phyloP scores from a whole-genome alignment of 1,140 invertebrate genomes.

The Drosophila quadrilineata region DNA sequence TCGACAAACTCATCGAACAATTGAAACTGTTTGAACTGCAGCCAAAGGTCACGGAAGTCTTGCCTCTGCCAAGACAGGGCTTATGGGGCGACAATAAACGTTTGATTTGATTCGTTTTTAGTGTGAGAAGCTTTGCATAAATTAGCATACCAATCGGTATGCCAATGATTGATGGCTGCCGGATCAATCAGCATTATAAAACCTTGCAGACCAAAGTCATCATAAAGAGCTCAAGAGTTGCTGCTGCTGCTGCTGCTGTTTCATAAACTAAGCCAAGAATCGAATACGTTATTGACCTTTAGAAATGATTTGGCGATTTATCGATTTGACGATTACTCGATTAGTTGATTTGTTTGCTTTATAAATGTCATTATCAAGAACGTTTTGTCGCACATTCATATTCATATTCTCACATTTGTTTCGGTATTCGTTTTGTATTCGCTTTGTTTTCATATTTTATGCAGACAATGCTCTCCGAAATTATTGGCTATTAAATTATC shows the following conservation, averaged over 20 bases:
- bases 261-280: conserved; percentile 37
- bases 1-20: conserved; percentile 6
- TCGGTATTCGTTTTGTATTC: conserved; percentile 13
- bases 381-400: conserved; percentile 36
- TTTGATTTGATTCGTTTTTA: conserved; percentile 52
- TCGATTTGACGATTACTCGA: no score
- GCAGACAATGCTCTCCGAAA: conserved; percentile 63
- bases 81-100: conserved; percentile 62
- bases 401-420: no score
- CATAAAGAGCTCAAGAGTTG: no score
- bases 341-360: conserved; percentile 42
- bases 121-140: conserved; percentile 38
- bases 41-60: conserved; percentile 65
- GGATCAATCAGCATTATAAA: conserved; percentile 1
- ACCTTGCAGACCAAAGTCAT: conserved; percentile 11
- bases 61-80: conserved; percentile 50
- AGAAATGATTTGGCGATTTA: conserved; percentile 3
- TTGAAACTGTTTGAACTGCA: conserved; percentile 24
- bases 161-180: conserved; percentile 17
- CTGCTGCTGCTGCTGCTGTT: no score
- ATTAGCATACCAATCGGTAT: conserved; percentile 29
- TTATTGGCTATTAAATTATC: conserved; percentile 75
- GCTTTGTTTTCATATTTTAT: conserved; percentile 36
- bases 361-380: conserved; percentile 62
- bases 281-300: conserved; percentile 39